Base-by-base conservation (phyloP, 1,140 invertebrate species). In the Nasonia giraulti region DNA sequence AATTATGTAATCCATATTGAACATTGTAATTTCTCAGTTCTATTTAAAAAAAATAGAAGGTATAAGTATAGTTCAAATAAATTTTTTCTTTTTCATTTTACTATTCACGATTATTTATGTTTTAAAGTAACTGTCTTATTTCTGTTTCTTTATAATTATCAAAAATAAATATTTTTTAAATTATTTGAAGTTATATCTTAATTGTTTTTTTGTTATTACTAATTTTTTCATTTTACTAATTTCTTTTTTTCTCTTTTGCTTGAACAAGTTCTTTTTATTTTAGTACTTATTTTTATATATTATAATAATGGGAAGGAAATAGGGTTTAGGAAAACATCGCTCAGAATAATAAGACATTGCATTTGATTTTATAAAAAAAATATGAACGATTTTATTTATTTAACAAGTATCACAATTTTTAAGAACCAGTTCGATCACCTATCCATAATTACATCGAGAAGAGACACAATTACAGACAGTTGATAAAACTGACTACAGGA, bases 281-380 rank as follows among this genome's bases (percentile, higher is more conserved):
- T 71, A 4, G 1, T 33, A 71, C 62, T 44, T 71, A 33, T 27
- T n/a, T n/a, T n/a, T n/a, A n/a, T n/a, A n/a, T n/a, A n/a, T n/a
- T n/a, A n/a, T n/a, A n/a, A n/a, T 71, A 5, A 44, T 8, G 11
- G 88, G 27, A 86, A 86, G 11, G 83, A 85, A 85, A 88, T 84
- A 31, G 87, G 86, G 23, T 68, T 89, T 47, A 87, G 85, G n/a
- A 89, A 88, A 23, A 89, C 85, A 6, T 37, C 5, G 33, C 33
- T 37, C 33, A 86, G 84, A 78, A 88, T 88, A 85, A 87, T 87
- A 89, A 78, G 23, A 62, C 10, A 62, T 66, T 66, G n/a, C 10
- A 44, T 62, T 69, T 75, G 4, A 6, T 84, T 81, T 77, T 80
- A 14, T 84, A 80, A 44, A 74, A 78, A 85, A 80, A 37, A 84